Conservation (phyloP, 2,888 invertebrate species). For the Latheticus oryzae region DNA sequence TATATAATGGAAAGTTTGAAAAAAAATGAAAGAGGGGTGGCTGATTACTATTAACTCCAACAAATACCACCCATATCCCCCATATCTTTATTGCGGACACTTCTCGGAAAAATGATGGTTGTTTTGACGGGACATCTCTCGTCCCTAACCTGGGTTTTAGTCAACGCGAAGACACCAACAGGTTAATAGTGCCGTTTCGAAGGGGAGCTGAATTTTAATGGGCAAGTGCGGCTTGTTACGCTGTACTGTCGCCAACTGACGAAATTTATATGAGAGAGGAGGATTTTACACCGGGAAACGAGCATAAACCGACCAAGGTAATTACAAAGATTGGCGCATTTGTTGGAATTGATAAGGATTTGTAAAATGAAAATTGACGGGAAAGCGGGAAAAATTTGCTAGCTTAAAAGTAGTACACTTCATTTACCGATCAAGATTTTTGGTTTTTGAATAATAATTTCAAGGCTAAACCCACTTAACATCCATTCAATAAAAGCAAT, state of each 20-base stretch:
- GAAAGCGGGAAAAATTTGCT: too few relatives aligned
- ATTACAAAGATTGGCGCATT: background rate
- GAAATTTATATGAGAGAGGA: slow-evolving; percentile 16
- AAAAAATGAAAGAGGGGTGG: background rate
- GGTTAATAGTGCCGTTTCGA: slow-evolving; percentile 32
- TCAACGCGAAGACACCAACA: slow-evolving; percentile 28
- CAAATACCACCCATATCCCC: background rate
- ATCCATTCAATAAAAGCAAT: too few relatives aligned
- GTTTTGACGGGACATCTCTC: slow-evolving; percentile 27
- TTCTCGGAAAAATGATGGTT: slow-evolving; percentile 25
- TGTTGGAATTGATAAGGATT: too few relatives aligned
- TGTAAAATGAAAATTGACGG: too few relatives aligned
- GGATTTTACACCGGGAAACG: slow-evolving; percentile 2
- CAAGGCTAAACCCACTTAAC: too few relatives aligned
- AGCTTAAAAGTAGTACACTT: too few relatives aligned
- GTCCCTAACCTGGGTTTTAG: slow-evolving; percentile 23
- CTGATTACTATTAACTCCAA: background rate
- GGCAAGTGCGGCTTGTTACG: slow-evolving; percentile 22
- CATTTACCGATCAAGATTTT: too few relatives aligned
- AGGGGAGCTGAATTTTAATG: slow-evolving; percentile 30
- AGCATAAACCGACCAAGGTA: background rate
- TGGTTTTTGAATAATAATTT: too few relatives aligned
- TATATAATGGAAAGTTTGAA: too few relatives aligned
- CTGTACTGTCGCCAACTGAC: slow-evolving; percentile 11
- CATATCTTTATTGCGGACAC: slow-evolving; percentile 16